Percentiles rank a stretch among this genome's conserved stretches.
Evolutionary conservation across 2,888 invertebrate genomes (phyloP).

Genomic region (Pseudococcus viburni): DNA sequence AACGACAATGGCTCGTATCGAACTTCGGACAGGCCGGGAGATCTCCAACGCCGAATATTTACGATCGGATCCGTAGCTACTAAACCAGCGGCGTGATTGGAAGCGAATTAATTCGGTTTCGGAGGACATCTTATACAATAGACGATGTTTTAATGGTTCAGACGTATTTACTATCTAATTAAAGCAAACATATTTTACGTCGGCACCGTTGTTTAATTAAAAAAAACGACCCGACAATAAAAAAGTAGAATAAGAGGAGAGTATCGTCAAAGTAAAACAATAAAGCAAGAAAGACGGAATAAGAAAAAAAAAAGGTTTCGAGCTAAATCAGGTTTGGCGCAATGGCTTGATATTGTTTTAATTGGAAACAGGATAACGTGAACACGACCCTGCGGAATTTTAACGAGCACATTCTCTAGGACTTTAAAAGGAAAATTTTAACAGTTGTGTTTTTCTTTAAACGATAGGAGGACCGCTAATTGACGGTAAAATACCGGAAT

Average conservation of each 20-base stretch:
- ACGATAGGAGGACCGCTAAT: conserved; percentile 56
- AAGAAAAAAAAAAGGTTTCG: conserved; percentile 26
- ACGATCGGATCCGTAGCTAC: not conserved
- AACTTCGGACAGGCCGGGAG: not conserved
- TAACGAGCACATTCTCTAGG: conserved; percentile 58
- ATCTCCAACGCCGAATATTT: not conserved
- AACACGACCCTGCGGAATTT: conserved; percentile 62
- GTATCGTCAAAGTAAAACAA: conserved; percentile 28
- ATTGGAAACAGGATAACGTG: conserved; percentile 64
- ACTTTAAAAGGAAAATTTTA: conserved; percentile 61
- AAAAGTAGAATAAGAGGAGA: not conserved
- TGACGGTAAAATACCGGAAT: conserved; percentile 59
- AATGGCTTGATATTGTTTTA: conserved; percentile 61
- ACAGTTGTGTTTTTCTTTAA: conserved; percentile 53
- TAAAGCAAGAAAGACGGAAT: not conserved
- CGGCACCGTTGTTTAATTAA: conserved; percentile 63
- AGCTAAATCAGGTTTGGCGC: conserved; percentile 58
- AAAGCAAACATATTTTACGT: conserved; percentile 58
- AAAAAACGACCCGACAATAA: conserved; percentile 23
- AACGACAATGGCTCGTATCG: not conserved
- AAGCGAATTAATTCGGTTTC: conserved; percentile 51
- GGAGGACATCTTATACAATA: conserved; percentile 57
- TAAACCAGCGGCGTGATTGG: not conserved
- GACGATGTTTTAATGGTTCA: conserved; percentile 34
- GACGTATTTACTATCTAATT: conserved; percentile 60